Percentiles rank a stretch among this genome's conserved stretches.
phyloP scores from a whole-genome alignment of 2,113 vertebrate species.

The Rana temporaria region DNA sequence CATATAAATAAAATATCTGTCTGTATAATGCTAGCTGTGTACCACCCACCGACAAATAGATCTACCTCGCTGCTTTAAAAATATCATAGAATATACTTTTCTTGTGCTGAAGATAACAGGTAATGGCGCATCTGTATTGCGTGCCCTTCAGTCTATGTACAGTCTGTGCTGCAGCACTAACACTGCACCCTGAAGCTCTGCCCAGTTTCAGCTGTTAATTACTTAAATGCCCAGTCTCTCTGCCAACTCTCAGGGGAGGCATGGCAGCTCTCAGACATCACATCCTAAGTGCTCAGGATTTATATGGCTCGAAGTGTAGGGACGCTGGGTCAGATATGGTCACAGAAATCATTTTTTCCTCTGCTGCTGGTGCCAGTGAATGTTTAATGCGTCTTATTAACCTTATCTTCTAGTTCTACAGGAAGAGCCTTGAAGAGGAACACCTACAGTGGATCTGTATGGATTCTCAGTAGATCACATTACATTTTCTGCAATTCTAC shows the following conservation, averaged over 20 bases:
- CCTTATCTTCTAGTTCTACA: constrained; percentile 17
- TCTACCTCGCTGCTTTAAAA: too few relatives aligned
- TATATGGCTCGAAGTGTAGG: constrained; percentile 33
- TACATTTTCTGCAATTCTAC: neutral
- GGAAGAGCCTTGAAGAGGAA: constrained; percentile 15
- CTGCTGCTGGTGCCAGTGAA: constrained; percentile 43
- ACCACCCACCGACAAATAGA: too few relatives aligned
- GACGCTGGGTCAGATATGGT: constrained; percentile 19
- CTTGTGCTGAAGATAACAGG: neutral
- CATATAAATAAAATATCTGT: too few relatives aligned
- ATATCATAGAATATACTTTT: neutral
- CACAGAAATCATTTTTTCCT: neutral
- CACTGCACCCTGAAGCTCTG: constrained; percentile 5
- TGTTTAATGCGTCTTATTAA: constrained; percentile 50
- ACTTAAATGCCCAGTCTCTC: constrained; percentile 58
- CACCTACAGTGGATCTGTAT: neutral
- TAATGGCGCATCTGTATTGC: neutral
- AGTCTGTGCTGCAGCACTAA: constrained; percentile 36
- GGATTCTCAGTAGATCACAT: neutral
- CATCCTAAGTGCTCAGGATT: constrained; percentile 52
- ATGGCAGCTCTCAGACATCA: constrained; percentile 49
- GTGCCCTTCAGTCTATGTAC: neutral
- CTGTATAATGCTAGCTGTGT: too few relatives aligned
- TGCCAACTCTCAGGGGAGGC: constrained; percentile 60
- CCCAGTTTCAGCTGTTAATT: constrained; percentile 58